A percentile compares a stretch with the other conserved stretches of the same genome.
phyloP scores from a whole-genome alignment of 35 echinoderm and acorn worm genomes.

The Heliocidaris erythrogramma region DNA sequence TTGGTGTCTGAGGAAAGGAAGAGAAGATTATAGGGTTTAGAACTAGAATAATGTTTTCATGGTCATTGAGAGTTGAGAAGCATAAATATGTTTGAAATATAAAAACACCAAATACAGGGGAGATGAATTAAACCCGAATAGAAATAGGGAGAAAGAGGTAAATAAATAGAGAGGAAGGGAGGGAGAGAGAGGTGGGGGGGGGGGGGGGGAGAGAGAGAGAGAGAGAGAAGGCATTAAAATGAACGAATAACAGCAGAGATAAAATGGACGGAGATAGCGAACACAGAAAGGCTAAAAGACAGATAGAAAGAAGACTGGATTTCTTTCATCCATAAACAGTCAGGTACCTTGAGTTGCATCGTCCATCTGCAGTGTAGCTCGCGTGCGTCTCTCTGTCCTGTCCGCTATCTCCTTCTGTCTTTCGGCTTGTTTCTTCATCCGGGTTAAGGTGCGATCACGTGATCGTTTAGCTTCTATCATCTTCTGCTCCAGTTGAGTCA shows the following conservation, averaged over 20 bases:
- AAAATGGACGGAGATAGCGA: background rate
- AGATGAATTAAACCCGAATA: background rate
- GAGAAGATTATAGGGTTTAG: background rate
- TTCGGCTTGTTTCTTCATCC: conserved; percentile 98
- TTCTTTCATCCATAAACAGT: too few relatives aligned
- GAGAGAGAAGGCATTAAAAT: background rate
- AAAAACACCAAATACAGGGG: too few relatives aligned
- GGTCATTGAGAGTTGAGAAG: too few relatives aligned
- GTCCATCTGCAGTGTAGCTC: conserved; percentile 86
- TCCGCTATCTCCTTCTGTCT: conserved; percentile 96
- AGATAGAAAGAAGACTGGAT: background rate
- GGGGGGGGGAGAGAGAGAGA: background rate
- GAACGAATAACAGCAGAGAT: too few relatives aligned
- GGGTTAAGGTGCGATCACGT: conserved; percentile 78
- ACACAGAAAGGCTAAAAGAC: background rate
- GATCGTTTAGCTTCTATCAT: conserved; percentile 88
- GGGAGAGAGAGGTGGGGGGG: background rate
- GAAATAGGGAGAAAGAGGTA: background rate
- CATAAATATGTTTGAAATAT: too few relatives aligned
- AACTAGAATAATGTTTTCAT: too few relatives aligned
- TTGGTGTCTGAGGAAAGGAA: conserved; percentile 50
- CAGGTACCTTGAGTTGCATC: conserved; percentile 72
- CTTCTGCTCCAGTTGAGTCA: conserved; percentile 82
- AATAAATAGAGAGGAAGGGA: background rate
- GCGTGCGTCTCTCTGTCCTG: conserved; percentile 78